phyloP scores from a whole-genome alignment of 2,797 vertebrate genomes.

The Brachyrhaphis roseni region DNA sequence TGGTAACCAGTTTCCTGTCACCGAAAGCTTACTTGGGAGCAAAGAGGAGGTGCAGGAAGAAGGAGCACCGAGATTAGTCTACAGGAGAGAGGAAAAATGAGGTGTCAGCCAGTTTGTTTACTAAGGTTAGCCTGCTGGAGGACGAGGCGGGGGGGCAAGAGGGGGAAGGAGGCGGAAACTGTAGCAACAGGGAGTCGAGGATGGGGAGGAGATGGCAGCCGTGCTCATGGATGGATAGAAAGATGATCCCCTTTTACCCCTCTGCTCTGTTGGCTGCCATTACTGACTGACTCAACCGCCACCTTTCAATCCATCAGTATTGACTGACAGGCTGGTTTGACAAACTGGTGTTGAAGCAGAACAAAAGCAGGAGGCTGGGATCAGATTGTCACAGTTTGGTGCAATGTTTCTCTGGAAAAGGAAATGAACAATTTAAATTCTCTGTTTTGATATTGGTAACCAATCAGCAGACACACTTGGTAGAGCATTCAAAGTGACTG shows the following conservation, averaged over 20 bases:
- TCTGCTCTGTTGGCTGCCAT: constrained; percentile 36
- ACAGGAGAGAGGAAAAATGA: constrained; percentile 54
- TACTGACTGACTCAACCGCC: constrained; percentile 25
- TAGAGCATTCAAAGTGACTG: not conserved
- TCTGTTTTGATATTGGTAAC: not conserved
- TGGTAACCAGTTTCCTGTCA: constrained; percentile 83
- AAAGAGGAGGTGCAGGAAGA: constrained; percentile 37
- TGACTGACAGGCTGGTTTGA: constrained; percentile 32
- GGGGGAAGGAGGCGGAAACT: constrained; percentile 17
- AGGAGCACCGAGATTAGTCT: constrained; percentile 54
- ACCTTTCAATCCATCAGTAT: constrained; percentile 16
- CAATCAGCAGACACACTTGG: constrained; percentile 11
- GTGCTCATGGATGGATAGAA: constrained; percentile 34
- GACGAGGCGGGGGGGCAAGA: not conserved
- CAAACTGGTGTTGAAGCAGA: constrained; percentile 10
- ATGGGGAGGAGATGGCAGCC: constrained; percentile 25
- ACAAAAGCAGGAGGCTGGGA: not conserved
- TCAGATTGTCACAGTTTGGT: not conserved
- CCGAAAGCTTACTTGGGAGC: constrained; percentile 71
- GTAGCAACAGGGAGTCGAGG: constrained; percentile 51
- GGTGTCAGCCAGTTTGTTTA: constrained; percentile 65
- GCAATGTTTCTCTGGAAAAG: not conserved
- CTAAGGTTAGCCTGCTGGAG: constrained; percentile 53
- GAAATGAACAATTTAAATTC: not conserved
- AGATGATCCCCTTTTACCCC: constrained; percentile 17